phyloP scores from a whole-genome alignment of 2,113 vertebrate genomes.

The Murina feae region DNA sequence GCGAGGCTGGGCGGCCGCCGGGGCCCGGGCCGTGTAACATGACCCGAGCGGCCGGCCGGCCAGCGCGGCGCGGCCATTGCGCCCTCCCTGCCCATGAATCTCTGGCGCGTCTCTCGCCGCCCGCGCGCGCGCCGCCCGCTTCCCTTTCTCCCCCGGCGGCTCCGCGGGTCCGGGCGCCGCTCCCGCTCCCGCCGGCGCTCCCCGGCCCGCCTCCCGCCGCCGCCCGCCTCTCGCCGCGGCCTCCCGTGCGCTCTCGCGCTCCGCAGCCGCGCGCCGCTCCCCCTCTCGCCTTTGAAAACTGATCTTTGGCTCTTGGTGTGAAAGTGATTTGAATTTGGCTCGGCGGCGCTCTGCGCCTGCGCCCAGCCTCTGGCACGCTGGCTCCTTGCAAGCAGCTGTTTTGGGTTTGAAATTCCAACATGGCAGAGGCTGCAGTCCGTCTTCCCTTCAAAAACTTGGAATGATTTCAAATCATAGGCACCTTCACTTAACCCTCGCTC shows the following conservation, averaged over 20 bases:
- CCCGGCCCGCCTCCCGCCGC: conserved; percentile 48
- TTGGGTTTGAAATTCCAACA: conserved; percentile 99
- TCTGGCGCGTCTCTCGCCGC: conserved; percentile 68
- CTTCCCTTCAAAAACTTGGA: conserved; percentile 96
- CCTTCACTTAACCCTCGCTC: conserved; percentile 88
- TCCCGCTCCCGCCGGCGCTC: conserved; percentile 44
- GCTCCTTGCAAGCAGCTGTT: conserved; percentile 96
- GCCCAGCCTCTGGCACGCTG: conserved; percentile 90
- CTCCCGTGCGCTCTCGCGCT: conserved; percentile 69
- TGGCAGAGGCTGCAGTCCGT: conserved; percentile 99
- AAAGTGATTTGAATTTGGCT: conserved; percentile 96
- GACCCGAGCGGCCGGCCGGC: conserved; percentile 71
- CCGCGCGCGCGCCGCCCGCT: conserved; percentile 49
- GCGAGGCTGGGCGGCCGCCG: conserved; percentile 62
- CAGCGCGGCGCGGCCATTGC: conserved; percentile 70
- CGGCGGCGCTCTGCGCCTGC: conserved; percentile 89
- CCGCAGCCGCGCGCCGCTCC: conserved; percentile 62
- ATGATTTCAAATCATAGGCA: conserved; percentile 94
- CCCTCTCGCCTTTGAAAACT: conserved; percentile 81
- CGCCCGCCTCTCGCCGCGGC: conserved; percentile 65
- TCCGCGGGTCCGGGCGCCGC: conserved; percentile 61
- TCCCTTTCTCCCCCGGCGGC: conserved; percentile 53
- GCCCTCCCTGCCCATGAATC: conserved; percentile 68
- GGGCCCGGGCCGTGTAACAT: conserved; percentile 73
- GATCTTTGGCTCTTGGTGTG: conserved; percentile 85